phyloP scores from a whole-genome alignment of 2,797 vertebrate genomes.

The Sylvia borin region DNA sequence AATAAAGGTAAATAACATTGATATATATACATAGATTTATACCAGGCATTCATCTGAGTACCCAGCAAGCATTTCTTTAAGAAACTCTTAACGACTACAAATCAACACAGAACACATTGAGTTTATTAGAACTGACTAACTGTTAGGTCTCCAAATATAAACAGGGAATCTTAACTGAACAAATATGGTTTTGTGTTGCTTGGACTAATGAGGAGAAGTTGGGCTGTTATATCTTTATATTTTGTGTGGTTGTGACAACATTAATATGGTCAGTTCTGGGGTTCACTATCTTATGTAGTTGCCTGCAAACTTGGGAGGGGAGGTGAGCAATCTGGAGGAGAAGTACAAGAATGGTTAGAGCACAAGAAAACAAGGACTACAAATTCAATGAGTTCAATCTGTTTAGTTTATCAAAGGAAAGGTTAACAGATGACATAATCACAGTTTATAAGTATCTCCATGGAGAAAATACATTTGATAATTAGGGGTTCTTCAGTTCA shows the following conservation, averaged over 20 bases:
- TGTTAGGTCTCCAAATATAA: constrained; percentile 32
- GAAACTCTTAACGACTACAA: constrained; percentile 7
- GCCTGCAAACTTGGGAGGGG: neutral
- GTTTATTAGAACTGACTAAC: constrained; percentile 40
- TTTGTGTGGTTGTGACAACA: neutral
- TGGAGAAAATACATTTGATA: constrained; percentile 29
- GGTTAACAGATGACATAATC: constrained; percentile 48
- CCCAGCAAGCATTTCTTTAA: constrained; percentile 5
- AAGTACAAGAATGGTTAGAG: neutral
- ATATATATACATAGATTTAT: constrained; percentile 19
- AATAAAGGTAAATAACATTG: constrained; percentile 32
- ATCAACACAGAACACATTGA: constrained; percentile 16
- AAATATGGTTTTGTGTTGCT: neutral
- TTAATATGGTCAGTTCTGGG: neutral
- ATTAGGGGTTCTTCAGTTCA: constrained; percentile 19
- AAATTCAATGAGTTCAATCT: constrained; percentile 27
- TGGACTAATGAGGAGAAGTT: neutral
- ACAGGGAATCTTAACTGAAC: constrained; percentile 5
- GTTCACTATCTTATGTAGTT: neutral
- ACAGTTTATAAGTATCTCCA: constrained; percentile 34
- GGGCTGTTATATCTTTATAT: neutral
- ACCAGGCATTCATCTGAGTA: neutral
- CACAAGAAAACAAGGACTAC: neutral
- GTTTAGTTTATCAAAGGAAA: constrained; percentile 53
- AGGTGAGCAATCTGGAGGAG: neutral